phyloP scores from a whole-genome alignment of 1,140 invertebrate species.

The Atta texana region DNA sequence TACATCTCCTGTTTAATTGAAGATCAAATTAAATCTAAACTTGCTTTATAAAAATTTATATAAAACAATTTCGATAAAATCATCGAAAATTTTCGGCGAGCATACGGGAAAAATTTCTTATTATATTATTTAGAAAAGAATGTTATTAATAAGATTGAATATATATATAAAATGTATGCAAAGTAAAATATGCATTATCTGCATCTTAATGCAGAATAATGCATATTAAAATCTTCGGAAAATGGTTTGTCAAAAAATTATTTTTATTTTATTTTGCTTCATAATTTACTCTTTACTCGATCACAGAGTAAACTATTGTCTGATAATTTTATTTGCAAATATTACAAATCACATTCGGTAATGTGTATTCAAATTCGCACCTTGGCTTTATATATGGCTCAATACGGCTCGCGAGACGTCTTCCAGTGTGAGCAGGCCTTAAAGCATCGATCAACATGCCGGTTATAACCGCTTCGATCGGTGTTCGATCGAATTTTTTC shows the following conservation, averaged over 20 bases:
- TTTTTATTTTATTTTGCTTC: conserved; percentile 3
- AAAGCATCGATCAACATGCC: conserved; percentile 24
- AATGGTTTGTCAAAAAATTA: background rate
- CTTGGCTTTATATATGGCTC: background rate
- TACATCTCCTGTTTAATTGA: background rate
- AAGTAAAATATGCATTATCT: conserved; percentile 17
- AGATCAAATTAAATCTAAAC: background rate
- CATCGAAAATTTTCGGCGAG: background rate
- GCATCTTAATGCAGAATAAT: background rate
- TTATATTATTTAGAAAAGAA: background rate
- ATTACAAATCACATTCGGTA: conserved; percentile 17
- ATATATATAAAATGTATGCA: conserved; percentile 1
- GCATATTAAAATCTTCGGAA: conserved; percentile 13
- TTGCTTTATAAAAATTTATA: conserved; percentile 10
- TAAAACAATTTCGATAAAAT: conserved; percentile 12
- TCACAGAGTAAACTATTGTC: conserved; percentile 9
- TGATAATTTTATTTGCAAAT: conserved; percentile 35
- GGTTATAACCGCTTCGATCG: conserved; percentile 31
- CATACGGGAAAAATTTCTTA: background rate
- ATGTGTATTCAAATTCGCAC: conserved; percentile 15
- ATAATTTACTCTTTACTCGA: background rate
- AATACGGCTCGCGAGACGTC: background rate
- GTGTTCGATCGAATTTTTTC: conserved; percentile 39
- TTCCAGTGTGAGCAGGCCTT: conserved; percentile 42
- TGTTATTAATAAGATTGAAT: conserved; percentile 4